These are phyloP conservation scores for Bombycilla garrulus DNA, from an alignment of 2,113 vertebrate genomes.

Conservation along the genomic window DNA sequence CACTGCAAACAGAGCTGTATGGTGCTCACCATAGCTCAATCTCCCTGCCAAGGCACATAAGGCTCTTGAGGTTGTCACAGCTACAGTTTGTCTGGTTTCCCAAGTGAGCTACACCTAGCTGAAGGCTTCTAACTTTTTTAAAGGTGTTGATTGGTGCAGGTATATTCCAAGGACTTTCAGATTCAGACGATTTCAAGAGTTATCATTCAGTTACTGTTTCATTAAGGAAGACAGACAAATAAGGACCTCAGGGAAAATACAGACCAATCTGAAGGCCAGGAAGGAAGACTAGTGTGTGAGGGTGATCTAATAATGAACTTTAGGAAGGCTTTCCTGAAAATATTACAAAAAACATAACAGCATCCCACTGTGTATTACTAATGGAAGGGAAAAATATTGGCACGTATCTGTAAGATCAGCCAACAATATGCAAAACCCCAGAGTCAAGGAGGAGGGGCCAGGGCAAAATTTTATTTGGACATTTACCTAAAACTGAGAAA, in stretches of 20 bases:
- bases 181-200: not conserved
- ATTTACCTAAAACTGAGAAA: not conserved
- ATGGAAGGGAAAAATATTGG: not conserved
- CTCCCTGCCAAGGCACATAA: not conserved
- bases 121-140: not conserved
- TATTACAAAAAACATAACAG: not conserved
- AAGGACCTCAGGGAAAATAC: not conserved
- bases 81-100: not conserved
- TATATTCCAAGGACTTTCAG: not conserved
- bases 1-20: not conserved
- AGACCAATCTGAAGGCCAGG: not conserved
- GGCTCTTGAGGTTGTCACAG: not conserved
- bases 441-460: not conserved
- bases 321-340: not conserved
- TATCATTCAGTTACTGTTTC: not conserved
- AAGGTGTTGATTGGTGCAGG: not conserved
- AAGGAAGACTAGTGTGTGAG: not conserved
- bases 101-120: not conserved
- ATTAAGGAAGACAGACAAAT: not conserved
- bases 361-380: not conserved
- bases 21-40: not conserved
- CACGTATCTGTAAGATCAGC: not conserved
- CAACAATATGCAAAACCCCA: not conserved
- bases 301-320: not conserved
- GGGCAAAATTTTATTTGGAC: not conserved